Conservation (phyloP, 2,797 vertebrate genomes). For the Melanotaenia boesemani region DNA sequence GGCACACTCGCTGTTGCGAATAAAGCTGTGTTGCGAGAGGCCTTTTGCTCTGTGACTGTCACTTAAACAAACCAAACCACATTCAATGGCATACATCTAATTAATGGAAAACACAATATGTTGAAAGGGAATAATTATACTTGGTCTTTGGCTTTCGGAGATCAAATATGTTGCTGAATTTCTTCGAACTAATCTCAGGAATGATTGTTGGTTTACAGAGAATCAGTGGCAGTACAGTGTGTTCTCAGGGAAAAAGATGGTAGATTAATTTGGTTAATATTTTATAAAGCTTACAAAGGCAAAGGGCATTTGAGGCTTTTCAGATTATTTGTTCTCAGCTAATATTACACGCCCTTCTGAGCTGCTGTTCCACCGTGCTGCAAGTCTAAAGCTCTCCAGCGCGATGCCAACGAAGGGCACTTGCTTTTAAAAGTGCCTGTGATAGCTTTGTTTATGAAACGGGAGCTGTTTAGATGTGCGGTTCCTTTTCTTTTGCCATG, state of each 20-base stretch:
- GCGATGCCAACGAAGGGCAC: conserved; percentile 58
- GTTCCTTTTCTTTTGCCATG: conserved; percentile 24
- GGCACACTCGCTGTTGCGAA: conserved; percentile 39
- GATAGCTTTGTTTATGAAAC: conserved; percentile 70
- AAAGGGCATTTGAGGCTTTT: conserved; percentile 72
- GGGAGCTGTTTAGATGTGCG: conserved; percentile 45
- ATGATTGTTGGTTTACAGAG: conserved; percentile 54
- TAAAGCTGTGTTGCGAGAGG: conserved; percentile 42
- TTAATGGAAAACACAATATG: conserved; percentile 62
- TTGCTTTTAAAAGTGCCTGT: conserved; percentile 57
- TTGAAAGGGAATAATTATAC: conserved; percentile 57
- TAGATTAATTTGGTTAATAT: conserved; percentile 80
- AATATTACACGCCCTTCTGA: conserved; percentile 59
- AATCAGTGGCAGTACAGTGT: conserved; percentile 58
- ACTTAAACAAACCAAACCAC: conserved; percentile 35
- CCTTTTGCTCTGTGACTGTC: conserved; percentile 41
- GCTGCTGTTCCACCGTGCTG: conserved; percentile 44
- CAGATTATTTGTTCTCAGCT: conserved; percentile 76
- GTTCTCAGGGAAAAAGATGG: conserved; percentile 46
- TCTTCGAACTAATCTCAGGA: conserved; percentile 53
- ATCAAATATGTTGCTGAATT: conserved; percentile 47
- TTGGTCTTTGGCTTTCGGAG: conserved; percentile 44
- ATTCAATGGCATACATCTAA: conserved; percentile 43
- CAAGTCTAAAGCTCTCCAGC: conserved; percentile 46
- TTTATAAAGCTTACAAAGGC: conserved; percentile 78